Evolutionary conservation across 1,140 invertebrate species (phyloP), one percentile per base, ranked within the genome.

Genomic region (Nasonia giraulti): DNA sequence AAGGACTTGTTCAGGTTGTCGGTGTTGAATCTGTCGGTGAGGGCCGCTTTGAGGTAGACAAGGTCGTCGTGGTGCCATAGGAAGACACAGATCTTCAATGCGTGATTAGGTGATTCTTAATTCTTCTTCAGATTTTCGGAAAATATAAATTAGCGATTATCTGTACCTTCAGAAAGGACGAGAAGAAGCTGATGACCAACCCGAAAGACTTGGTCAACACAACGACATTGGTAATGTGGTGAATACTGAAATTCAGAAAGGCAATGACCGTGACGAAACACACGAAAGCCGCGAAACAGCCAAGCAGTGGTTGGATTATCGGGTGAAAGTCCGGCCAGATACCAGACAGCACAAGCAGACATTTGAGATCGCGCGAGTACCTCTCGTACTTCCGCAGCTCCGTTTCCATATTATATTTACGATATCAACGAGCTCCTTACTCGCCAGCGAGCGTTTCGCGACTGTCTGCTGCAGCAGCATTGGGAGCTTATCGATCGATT

Each of bases 171-270:
- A 27, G 27, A 27, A 27, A 47, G 69, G 71, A 40, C 10, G 80
- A 68, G 10, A 68, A 27, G n/a, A 84, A 82, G 37, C 82, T 82
- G 6, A 68, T 31, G 7, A 80, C 44, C 3, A 85, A 3, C 10
- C 87, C 69, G 0, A 86, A 23, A 33, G 80, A 73, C 55, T 85
- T 80, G 0, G 86, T 87, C 2, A 85, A 40, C 33, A 87, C 5
- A 2, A 14, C 55, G 27, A 83, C 23, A 81, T 85, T 85, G 8
- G 50, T 44, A 20, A 85, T 31, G 44, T 87, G 80, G 23, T 50
- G 73, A 27, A 62, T 55, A 2, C 76, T 74, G 62, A 85, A 85
- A 76, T 81, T 80, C 10, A 47, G 40, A 31, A 10, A 2, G 44
- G 33, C 47, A 17, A 81, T 50, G 77, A 14, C 5, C 73, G 2